Percentiles rank a stretch among this genome's conserved stretches.
Conservation (phyloP, 2,797 vertebrate genomes). For the Lophotriccus pileatus region DNA sequence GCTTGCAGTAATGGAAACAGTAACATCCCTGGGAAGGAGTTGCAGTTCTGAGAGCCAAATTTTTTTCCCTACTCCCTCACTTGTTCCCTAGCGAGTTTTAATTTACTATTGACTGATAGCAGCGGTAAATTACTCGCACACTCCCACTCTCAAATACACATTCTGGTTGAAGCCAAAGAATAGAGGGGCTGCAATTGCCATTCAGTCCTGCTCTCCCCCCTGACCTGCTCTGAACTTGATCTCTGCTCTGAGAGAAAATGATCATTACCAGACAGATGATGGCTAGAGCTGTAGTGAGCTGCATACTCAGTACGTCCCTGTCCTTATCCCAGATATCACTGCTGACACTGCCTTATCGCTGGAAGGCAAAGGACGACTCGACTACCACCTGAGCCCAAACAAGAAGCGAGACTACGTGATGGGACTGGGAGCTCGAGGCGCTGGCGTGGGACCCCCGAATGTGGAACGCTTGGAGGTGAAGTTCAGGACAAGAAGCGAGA, state of each 20-base stretch:
- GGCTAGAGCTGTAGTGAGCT: background rate
- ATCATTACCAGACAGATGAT: background rate
- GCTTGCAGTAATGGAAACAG: constrained; percentile 60
- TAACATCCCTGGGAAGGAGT: constrained; percentile 65
- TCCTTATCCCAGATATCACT: constrained; percentile 80
- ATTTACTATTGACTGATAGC: constrained; percentile 63
- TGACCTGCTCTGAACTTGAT: constrained; percentile 25
- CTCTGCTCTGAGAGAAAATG: background rate
- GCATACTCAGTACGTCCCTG: accelerated
- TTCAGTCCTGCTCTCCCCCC: background rate
- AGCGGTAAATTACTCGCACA: constrained; percentile 55
- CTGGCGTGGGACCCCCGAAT: background rate
- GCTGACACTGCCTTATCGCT: constrained; percentile 91
- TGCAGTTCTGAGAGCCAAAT: constrained; percentile 30
- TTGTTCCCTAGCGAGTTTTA: constrained; percentile 52
- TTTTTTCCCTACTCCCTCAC: constrained; percentile 48
- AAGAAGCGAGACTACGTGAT: constrained; percentile 87
- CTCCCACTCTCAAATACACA: constrained; percentile 45
- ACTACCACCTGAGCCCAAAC: constrained; percentile 87
- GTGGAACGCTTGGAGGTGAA: constrained; percentile 86
- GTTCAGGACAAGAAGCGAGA: constrained; percentile 94
- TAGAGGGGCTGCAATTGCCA: background rate
- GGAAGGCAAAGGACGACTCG: constrained; percentile 90
- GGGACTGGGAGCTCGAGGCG: constrained; percentile 65
- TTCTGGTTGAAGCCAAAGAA: constrained; percentile 24